A percentile compares a stretch with the other conserved stretches of the same genome.
Conservation (phyloP, 2,888 invertebrate genomes). For the Cephus runcator region DNA sequence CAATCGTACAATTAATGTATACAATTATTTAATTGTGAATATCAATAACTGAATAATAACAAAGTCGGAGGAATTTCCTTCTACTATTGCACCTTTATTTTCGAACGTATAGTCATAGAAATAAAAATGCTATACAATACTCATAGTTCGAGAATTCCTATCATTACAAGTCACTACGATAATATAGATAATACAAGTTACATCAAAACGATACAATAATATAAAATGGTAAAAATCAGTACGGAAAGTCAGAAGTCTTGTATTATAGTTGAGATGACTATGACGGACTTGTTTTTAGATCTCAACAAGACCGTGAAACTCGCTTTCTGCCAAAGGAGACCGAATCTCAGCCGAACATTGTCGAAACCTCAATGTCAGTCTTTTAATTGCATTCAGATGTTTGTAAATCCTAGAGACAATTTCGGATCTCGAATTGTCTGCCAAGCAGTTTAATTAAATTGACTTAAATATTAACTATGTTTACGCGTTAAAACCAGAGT, state of each 20-base stretch:
- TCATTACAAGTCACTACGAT: conserved; percentile 9
- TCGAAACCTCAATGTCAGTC: conserved; percentile 3
- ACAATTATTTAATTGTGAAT: too few species aligned
- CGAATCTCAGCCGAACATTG: not conserved
- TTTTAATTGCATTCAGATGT: conserved; percentile 12
- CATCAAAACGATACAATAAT: conserved; percentile 44
- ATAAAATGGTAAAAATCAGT: conserved; percentile 56
- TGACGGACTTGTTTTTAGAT: conserved; percentile 16
- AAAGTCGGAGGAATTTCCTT: not conserved
- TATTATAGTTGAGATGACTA: conserved; percentile 33
- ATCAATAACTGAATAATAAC: not conserved
- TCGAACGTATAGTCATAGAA: conserved; percentile 52
- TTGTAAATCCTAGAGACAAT: conserved; percentile 5
- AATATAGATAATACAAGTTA: conserved; percentile 38
- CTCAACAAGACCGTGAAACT: not conserved
- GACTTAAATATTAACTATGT: conserved; percentile 19
- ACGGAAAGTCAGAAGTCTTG: conserved; percentile 49
- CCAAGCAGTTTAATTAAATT: conserved; percentile 16
- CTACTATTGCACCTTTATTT: conserved; percentile 56
- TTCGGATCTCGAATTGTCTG: not conserved
- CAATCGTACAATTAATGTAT: too few species aligned
- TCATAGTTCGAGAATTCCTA: conserved; percentile 35
- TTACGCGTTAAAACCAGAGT: conserved; percentile 20
- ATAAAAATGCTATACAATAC: conserved; percentile 54
- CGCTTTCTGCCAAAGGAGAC: not conserved